Evolutionary conservation across 92 coral and sea anemone species (phyloP), one percentile per base, ranked within the genome.

Genomic region (Ricordea florida): DNA sequence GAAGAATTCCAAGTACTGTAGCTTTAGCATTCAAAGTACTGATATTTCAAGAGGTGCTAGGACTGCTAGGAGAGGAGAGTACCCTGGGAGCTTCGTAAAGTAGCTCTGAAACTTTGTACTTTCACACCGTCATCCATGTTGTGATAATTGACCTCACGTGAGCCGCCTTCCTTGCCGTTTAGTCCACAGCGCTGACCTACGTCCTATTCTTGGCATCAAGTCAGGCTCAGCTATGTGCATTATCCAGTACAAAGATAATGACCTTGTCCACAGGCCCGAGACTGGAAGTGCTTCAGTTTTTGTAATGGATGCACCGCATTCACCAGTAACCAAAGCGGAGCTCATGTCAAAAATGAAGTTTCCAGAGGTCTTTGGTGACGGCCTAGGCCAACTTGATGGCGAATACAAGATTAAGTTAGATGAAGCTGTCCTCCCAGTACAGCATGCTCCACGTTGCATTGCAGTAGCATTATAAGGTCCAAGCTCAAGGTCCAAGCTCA

Each of bases 141-240:
- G n/a, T n/a, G n/a, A n/a, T n/a, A n/a, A n/a, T n/a, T n/a, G n/a
- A n/a, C n/a, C n/a, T n/a, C n/a, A n/a, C n/a, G n/a, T n/a, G n/a
- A n/a, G 66, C 57, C 17, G 27, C 15, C 70, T 80, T 22, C 66
- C 72, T 14, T 82, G 73, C 37, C 52, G 27, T 35, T 45, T 82
- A 30, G 69, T 74, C 22, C 61, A 62, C 76, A 52, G 34, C 28
- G n/a, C 15, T 5, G 82, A 38, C 14, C 61, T 72, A 38, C 65
- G 67, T 16, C 68, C 76, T 3, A 72, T 73, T 40, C 64, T 73
- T 2, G 82, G 82, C 14, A 24, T 53, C 20, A 81, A 73, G 55
- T 85, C n/a, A n/a, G n/a, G n/a, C n/a, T n/a, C n/a, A n/a, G 83
- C 72, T 31, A 65, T 77, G 76, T 63, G 52, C 32, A 49, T 76